Base-by-base conservation (phyloP, 2,797 vertebrate genomes). In the Gila robusta region DNA sequence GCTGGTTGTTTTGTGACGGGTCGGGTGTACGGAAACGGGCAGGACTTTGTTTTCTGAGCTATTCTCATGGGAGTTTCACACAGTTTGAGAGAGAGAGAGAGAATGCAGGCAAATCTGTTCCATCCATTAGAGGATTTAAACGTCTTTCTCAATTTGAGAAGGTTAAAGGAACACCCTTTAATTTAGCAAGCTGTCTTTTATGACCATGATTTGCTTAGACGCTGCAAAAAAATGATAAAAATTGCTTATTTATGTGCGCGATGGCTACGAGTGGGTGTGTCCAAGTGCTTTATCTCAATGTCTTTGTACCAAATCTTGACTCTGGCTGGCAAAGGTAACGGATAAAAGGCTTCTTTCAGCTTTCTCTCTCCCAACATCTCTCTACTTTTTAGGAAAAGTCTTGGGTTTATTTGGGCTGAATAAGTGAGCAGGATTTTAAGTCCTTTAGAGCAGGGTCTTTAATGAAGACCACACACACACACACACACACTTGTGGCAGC, bases 91-190 rank as follows among this genome's bases (percentile, higher is more conserved):
- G 26, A 41, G 71, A 41, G 12, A 37, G 41, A 59, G 79, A 83
- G 73, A 37, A 77, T 17, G 39, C 59, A 49, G 52, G 84, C 54
- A 88, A 88, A 87, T 85, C 88, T 90, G 91, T 91, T 92, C 39
- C 87, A 69, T 89, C 87, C 79, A 54, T 79, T 84, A 39, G 0
- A 88, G 80, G 86, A 80, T 35, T 88, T 82, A 90, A 83, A 67
- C 47, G 86, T 90, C 69, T 86, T 78, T 87, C 70, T 35, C 76
- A 71, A 84, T 80, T 87, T 77, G 19, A 67, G 59, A 70, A 54
- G 72, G 87, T 87, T 73, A 90, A 88, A 91, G 83, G 69, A 47
- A 88, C 73, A 81, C n/a, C 64, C 28, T 66, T 89, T 91, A 80
- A 87, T 89, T 77, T 19, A 26, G 49, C 77, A 66, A 87, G 56